phyloP scores from a whole-genome alignment of 1,140 invertebrate species.

The Stegodyphus dumicola region DNA sequence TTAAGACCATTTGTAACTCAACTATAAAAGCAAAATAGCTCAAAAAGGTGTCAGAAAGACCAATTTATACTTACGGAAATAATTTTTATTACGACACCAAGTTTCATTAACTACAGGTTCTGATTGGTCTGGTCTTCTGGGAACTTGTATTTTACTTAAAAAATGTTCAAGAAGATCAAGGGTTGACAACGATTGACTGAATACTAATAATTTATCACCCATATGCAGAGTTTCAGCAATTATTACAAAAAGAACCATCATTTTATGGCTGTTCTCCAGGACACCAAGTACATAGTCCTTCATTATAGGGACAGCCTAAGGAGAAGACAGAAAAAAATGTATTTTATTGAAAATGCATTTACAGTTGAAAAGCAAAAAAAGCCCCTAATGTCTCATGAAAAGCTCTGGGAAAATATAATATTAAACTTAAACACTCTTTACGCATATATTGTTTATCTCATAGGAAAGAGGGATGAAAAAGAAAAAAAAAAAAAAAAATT shows the following conservation, averaged over 20 bases:
- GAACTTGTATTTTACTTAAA: slow-evolving; percentile 82
- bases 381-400: too few relatives aligned
- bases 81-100: slow-evolving; percentile 89
- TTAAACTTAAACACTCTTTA: too few relatives aligned
- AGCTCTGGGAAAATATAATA: too few relatives aligned
- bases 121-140: slow-evolving; percentile 72
- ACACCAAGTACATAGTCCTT: slow-evolving; percentile 87
- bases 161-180: slow-evolving; percentile 97
- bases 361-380: too few relatives aligned
- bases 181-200: slow-evolving; percentile 96
- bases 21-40: too few relatives aligned
- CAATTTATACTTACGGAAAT: slow-evolving; percentile 82
- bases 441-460: too few relatives aligned
- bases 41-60: background rate
- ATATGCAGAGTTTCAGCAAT: slow-evolving; percentile 87
- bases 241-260: slow-evolving; percentile 93
- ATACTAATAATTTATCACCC: slow-evolving; percentile 93
- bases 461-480: too few relatives aligned
- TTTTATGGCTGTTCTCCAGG: slow-evolving; percentile 95
- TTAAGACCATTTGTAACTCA: slow-evolving; percentile 16
- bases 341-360: too few relatives aligned
- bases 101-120: slow-evolving; percentile 69
- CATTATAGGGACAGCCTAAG: slow-evolving; percentile 68
- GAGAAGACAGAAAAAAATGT: too few relatives aligned
- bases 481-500: too few relatives aligned